phyloP scores from a whole-genome alignment of 1,140 invertebrate species.

The Caenorhabditis briggsae region DNA sequence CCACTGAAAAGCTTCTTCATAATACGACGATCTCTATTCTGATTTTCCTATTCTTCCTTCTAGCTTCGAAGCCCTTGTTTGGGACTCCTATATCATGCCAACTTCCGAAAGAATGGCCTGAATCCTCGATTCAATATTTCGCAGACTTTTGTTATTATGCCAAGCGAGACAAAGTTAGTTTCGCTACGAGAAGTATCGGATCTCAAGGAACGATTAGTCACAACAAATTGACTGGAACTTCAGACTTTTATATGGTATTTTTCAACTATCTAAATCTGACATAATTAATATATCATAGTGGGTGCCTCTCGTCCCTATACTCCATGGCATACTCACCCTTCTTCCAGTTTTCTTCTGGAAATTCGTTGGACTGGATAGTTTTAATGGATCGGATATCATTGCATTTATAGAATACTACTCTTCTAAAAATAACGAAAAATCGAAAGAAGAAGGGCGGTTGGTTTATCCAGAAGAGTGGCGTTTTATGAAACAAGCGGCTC shows the following conservation, averaged over 20 bases:
- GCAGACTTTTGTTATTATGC: conserved; percentile 12
- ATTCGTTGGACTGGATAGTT: conserved; percentile 6
- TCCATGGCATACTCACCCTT: background rate
- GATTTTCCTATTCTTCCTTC: background rate
- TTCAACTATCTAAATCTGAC: background rate
- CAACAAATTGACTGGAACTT: conserved; percentile 14
- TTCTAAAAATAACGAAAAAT: too few species aligned
- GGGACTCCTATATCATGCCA: conserved; percentile 3
- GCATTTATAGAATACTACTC: background rate
- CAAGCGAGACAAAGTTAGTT: background rate
- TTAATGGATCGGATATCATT: background rate
- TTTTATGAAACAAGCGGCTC: background rate
- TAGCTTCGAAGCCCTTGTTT: conserved; percentile 2
- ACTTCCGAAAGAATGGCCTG: conserved; percentile 7
- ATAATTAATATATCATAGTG: background rate
- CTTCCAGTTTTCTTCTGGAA: conserved; percentile 29
- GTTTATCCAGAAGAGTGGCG: background rate
- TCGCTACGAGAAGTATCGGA: background rate
- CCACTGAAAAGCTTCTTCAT: background rate
- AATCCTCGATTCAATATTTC: background rate
- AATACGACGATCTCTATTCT: conserved; percentile 5
- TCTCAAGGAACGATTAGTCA: background rate
- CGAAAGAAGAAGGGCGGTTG: background rate
- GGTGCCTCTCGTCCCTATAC: background rate
- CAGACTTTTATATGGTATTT: conserved; percentile 18